Evolutionary conservation across 2,888 invertebrate genomes (phyloP).

Genomic region (Endomychus coccineus): DNA sequence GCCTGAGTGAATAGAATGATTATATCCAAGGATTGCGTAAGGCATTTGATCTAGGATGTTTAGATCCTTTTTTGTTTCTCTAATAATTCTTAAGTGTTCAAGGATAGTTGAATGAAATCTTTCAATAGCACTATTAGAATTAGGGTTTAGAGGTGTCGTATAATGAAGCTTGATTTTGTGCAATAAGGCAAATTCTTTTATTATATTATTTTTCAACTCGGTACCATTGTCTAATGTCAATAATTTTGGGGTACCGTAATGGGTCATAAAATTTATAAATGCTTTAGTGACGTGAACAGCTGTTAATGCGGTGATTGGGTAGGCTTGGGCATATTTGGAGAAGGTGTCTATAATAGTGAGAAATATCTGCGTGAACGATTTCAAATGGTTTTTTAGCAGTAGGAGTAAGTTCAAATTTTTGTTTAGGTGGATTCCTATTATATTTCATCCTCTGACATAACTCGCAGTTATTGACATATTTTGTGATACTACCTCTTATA

Average conservation of each 20-base stretch:
- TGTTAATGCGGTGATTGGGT: slow-evolving; percentile 1
- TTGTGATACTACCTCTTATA: slow-evolving; percentile 8
- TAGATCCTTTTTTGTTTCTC: slow-evolving; percentile 5
- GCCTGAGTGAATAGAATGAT: slow-evolving; percentile 8
- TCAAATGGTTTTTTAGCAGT: no score
- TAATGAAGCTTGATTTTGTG: slow-evolving; percentile 7
- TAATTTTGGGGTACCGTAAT: slow-evolving; percentile 7
- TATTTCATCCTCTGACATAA: slow-evolving; percentile 11
- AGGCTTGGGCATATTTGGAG: slow-evolving; percentile 17
- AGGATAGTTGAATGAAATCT: slow-evolving; percentile 7
- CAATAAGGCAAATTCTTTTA: slow-evolving; percentile 6
- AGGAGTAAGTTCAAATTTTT: slow-evolving; percentile 9
- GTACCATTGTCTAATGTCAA: slow-evolving; percentile 8
- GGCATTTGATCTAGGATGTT: slow-evolving; percentile 7
- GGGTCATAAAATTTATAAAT: slow-evolving; percentile 12
- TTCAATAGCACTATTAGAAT: slow-evolving; percentile 4
- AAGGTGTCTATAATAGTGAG: slow-evolving; percentile 11
- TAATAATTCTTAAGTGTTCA: slow-evolving; percentile 6
- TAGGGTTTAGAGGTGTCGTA: neutral
- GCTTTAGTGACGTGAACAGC: slow-evolving; percentile 3
- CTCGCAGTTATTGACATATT: no score
- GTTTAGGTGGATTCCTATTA: slow-evolving; percentile 14
- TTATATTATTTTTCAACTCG: slow-evolving; percentile 3
- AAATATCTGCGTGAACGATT: no score
- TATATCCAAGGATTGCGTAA: slow-evolving; percentile 10